Conservation (phyloP, 2,888 invertebrate species). For the Limenitis arthemis region DNA sequence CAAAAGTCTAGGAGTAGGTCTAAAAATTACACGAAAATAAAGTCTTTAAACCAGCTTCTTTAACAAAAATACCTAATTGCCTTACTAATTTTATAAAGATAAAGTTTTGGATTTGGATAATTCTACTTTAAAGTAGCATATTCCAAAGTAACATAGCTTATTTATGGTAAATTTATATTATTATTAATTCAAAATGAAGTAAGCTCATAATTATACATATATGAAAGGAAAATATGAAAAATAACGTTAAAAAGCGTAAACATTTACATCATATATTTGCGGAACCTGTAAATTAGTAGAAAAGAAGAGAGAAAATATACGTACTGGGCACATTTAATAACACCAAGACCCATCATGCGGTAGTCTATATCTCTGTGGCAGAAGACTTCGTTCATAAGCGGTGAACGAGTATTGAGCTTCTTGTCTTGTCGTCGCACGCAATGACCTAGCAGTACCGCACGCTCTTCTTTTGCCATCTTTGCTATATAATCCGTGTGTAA, state of each 20-base stretch:
- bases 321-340: conserved; percentile 48
- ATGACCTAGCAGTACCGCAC: conserved; percentile 66
- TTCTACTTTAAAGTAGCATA: too few relatives aligned
- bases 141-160: too few relatives aligned
- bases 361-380: conserved; percentile 71
- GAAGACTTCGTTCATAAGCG: conserved; percentile 72
- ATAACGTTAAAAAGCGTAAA: too few relatives aligned
- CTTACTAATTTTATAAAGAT: too few relatives aligned
- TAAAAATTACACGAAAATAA: conserved; percentile 5
- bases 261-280: neutral
- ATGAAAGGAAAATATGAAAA: too few relatives aligned
- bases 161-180: too few relatives aligned
- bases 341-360: conserved; percentile 70
- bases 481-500: conserved; percentile 47
- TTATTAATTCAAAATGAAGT: too few relatives aligned
- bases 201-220: too few relatives aligned
- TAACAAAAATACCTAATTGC: too few relatives aligned
- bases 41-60: too few relatives aligned
- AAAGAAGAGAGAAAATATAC: conserved; percentile 15
- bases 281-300: neutral
- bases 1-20: conserved; percentile 47
- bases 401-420: conserved; percentile 72
- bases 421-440: conserved; percentile 61
- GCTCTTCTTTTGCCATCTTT: conserved; percentile 62
- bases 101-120: too few relatives aligned